Conservation (phyloP, 2,888 invertebrate species). For the Tetragnatha montana region DNA sequence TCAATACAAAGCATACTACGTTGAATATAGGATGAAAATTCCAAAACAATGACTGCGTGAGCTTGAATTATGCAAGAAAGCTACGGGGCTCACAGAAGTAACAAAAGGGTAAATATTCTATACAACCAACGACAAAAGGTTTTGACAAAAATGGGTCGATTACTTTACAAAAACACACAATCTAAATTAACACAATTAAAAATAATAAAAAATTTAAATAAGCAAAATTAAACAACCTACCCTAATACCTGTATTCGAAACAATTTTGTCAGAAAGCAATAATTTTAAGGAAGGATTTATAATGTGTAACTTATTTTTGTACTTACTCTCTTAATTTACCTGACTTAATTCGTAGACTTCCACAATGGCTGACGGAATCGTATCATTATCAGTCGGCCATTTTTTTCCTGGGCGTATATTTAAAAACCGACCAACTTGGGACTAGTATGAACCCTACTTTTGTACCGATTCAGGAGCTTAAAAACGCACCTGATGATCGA, state of each 20-base stretch:
- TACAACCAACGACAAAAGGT: slow-evolving; percentile 8
- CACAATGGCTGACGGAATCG: slow-evolving; percentile 59
- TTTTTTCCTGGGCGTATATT: slow-evolving; percentile 8
- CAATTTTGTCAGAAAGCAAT: slow-evolving; percentile 8
- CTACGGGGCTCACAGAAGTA: slow-evolving; percentile 59
- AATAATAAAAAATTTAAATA: slow-evolving; percentile 38
- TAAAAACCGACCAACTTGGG: background rate
- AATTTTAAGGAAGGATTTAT: slow-evolving; percentile 15
- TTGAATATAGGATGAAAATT: background rate
- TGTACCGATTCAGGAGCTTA: no score
- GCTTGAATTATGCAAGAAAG: slow-evolving; percentile 25
- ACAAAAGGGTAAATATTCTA: slow-evolving; percentile 20
- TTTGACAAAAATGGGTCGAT: background rate
- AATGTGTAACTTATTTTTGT: slow-evolving; percentile 57
- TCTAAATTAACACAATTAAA: slow-evolving; percentile 34
- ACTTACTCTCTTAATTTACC: slow-evolving; percentile 57
- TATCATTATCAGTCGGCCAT: slow-evolving; percentile 56
- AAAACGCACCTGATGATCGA: background rate
- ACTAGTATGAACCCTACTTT: background rate
- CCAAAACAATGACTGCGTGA: background rate
- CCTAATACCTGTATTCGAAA: background rate
- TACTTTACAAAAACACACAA: slow-evolving; percentile 41
- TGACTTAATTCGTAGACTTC: slow-evolving; percentile 42
- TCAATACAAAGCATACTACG: background rate
- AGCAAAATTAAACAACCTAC: slow-evolving; percentile 24